phyloP scores from a whole-genome alignment of 2,888 invertebrate genomes.

The Cylloceria caligata region DNA sequence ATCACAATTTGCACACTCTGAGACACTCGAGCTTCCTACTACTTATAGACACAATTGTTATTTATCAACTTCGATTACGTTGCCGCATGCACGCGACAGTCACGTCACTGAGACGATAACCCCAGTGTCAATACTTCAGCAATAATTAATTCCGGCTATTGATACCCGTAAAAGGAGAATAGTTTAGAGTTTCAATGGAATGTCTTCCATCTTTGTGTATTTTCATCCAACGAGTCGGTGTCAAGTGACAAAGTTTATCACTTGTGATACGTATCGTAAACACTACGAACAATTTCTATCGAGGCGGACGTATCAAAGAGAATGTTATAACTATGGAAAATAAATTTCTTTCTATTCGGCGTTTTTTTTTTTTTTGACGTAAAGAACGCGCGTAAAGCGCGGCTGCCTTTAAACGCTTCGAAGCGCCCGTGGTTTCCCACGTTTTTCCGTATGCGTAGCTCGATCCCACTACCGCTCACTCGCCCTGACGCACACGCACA shows the following conservation, averaged over 20 bases:
- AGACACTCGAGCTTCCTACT: not conserved
- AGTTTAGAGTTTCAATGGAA: slow-evolving; percentile 25
- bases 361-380: slow-evolving; percentile 15
- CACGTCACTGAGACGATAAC: slow-evolving; percentile 29
- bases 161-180: not conserved
- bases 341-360: not conserved
- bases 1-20: slow-evolving; percentile 15
- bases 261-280: not conserved
- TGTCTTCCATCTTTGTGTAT: not conserved
- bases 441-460: slow-evolving; percentile 56
- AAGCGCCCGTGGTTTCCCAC: slow-evolving; percentile 56
- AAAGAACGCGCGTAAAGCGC: slow-evolving; percentile 22
- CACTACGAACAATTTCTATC: not conserved
- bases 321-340: not conserved
- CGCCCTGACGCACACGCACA: slow-evolving; percentile 47
- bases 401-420: slow-evolving; percentile 43
- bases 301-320: not conserved
- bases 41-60: not conserved
- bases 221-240: not conserved
- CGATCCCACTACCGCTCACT: slow-evolving; percentile 31
- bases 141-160: not conserved
- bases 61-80: not conserved
- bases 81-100: not conserved
- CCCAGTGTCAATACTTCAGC: not conserved
- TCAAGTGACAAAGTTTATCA: not conserved